Percentiles rank a stretch among this genome's conserved stretches.
phyloP scores from a whole-genome alignment of 2,797 vertebrate species.

The Eurystomus glaucurus region DNA sequence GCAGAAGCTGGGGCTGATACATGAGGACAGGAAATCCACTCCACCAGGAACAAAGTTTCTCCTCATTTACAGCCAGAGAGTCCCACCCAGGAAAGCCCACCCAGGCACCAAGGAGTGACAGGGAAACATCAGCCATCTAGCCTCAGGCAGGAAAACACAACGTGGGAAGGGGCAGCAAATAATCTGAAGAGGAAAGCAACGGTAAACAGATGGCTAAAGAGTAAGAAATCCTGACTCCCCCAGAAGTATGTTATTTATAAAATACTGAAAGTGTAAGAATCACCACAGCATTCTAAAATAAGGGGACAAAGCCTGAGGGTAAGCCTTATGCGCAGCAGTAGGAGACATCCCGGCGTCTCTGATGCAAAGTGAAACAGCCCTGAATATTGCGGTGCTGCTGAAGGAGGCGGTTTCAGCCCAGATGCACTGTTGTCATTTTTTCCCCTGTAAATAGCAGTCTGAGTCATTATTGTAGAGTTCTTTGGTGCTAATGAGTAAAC shows the following conservation, averaged over 20 bases:
- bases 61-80: background rate
- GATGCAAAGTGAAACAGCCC: background rate
- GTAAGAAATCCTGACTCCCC: background rate
- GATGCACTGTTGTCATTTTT: background rate
- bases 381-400: background rate
- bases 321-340: accelerated
- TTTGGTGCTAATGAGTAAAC: constrained; percentile 22
- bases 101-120: background rate
- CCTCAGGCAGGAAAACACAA: background rate
- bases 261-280: background rate
- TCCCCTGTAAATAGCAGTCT: constrained; percentile 9
- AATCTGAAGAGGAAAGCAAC: background rate
- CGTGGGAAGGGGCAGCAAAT: background rate
- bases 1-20: background rate
- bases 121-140: background rate
- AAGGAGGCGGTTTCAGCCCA: background rate
- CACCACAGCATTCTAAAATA: background rate
- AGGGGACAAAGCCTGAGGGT: background rate
- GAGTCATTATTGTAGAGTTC: constrained; percentile 12
- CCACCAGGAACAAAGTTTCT: background rate
- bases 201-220: background rate
- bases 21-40: background rate
- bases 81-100: background rate
- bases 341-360: accelerated
- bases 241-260: background rate